phyloP scores from a whole-genome alignment of 2,888 invertebrate species.

The Eurytoma californica region DNA sequence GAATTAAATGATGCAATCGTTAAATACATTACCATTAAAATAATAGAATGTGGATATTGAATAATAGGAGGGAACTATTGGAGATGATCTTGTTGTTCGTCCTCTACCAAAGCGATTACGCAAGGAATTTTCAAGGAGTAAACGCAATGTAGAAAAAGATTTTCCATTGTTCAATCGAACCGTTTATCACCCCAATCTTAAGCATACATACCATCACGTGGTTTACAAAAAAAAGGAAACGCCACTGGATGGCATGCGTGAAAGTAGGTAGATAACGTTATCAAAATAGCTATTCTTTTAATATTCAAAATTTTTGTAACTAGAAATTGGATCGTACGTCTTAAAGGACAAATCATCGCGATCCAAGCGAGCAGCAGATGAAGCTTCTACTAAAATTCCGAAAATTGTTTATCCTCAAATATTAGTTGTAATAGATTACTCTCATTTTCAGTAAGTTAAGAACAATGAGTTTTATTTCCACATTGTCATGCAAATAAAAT shows the following conservation, averaged over 20 bases:
- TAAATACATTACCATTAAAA: slow-evolving; percentile 18
- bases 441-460: slow-evolving; percentile 41
- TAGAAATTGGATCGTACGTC: slow-evolving; percentile 44
- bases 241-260: slow-evolving; percentile 10
- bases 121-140: slow-evolving; percentile 31
- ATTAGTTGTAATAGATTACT: slow-evolving; percentile 65
- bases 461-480: neutral
- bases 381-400: slow-evolving; percentile 45
- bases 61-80: slow-evolving; percentile 60
- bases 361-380: slow-evolving; percentile 17
- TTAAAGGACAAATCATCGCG: slow-evolving; percentile 13
- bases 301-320: neutral
- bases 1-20: neutral
- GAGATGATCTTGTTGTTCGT: slow-evolving; percentile 58
- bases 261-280: slow-evolving; percentile 32
- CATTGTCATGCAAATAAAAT: neutral
- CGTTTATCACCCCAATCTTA: slow-evolving; percentile 43
- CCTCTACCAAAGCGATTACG: slow-evolving; percentile 59
- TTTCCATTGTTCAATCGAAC: slow-evolving; percentile 40
- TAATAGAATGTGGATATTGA: slow-evolving; percentile 11
- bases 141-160: slow-evolving; percentile 34
- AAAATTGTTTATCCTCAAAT: slow-evolving; percentile 66
- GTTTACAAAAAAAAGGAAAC: slow-evolving; percentile 40
- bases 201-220: slow-evolving; percentile 45
- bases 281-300: neutral